Base-by-base conservation (phyloP, 2,888 invertebrate species). In the Eulithis testata region DNA sequence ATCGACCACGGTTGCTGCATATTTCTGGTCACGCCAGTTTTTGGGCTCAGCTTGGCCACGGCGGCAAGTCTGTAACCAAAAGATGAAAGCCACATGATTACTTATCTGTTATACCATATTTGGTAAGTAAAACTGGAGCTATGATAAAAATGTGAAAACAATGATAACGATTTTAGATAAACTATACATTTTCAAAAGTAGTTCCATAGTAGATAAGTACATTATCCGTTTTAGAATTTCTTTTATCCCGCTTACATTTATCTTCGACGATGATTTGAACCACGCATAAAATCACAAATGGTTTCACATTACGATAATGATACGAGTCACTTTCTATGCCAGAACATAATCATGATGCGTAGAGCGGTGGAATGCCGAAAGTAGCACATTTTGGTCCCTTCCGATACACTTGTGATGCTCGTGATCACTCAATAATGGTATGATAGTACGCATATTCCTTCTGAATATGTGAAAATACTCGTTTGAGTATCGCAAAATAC, bases 1-100 rank as follows among this genome's bases (percentile, higher is more conserved):
- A 88, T 75, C 55, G 87, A 82, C 86, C 87, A 88, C 72, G 87
- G 82, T 68, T 89, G 80, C 85, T 85, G 88, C 91, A 91, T 91
- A 87, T 87, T 90, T 89, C 73, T 65, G 69, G 68, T 71, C 68
- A 69, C 76, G 60, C 58, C 65, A 64, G 68, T 66, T 63, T 53
- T 63, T 60, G 60, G 56, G 63, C 57, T 67, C 44, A 65, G 56
- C 71, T 63, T 49, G 53, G 60, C 77, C 83, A 67, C 74, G 72
- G 43, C 8, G 72, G 43, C 8, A 36, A 78, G 55, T 67, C 89
- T 89, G 84, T 47, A 85, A 86, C 63, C 70, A 79, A 68, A 68
- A 63, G 54, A 68, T 73, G 74, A 72, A 68, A 60, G 21, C 66
- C 2, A 59, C 36, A 72, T 3, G 71, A 63, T 65, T 71, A 66